Evolutionary conservation across 2,113 vertebrate genomes (phyloP), one percentile per base, ranked within the genome.

Genomic region (Hippopotamus amphibius): DNA sequence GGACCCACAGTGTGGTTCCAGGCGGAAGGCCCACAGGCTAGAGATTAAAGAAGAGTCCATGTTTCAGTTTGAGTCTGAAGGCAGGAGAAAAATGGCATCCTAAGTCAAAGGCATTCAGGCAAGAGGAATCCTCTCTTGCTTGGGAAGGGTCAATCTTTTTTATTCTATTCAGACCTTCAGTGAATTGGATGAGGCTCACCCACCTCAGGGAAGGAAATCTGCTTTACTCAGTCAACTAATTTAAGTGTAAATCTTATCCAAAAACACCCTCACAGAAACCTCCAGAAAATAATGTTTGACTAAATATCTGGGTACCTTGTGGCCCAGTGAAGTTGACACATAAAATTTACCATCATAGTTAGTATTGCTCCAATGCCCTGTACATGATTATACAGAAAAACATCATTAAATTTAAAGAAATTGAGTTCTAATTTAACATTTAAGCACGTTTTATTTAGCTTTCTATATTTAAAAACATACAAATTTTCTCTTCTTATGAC

Each of bases 371-470:
- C 9, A 41, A 10, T 87, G n/a, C 19, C 16, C 48, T 41, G 17
- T 83, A 50, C 14, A 48, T 69, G 13, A 33, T 28, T 90, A 43
- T 61, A 86, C 71, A 89, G 55, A 37, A 81, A 93, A 86, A 43
- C 8, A 65, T 90, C 33, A 37, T 71, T 93, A 76, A 66, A 28
- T 43, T 61, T 19, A 65, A 79, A 86, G 50, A 85, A 84, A 96
- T 41, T 88, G 37, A 86, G 33, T 63, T 69, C 41, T 1, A 30
- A 24, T 76, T 88, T 92, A 92, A 71, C 13, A 80, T 88, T 76
- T 63, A 28, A 91, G 63, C 16, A 74, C 48, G 89, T 94, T 89
- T 74, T 43, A 90, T 72, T 65, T 33, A n/a, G n/a, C 43, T 86
- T 68, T 28, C 12, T 90, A 90, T 63, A 82, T 76, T 57, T 33